Conservation (phyloP, 2,797 vertebrate species). For the Halcyon smyrnensis region DNA sequence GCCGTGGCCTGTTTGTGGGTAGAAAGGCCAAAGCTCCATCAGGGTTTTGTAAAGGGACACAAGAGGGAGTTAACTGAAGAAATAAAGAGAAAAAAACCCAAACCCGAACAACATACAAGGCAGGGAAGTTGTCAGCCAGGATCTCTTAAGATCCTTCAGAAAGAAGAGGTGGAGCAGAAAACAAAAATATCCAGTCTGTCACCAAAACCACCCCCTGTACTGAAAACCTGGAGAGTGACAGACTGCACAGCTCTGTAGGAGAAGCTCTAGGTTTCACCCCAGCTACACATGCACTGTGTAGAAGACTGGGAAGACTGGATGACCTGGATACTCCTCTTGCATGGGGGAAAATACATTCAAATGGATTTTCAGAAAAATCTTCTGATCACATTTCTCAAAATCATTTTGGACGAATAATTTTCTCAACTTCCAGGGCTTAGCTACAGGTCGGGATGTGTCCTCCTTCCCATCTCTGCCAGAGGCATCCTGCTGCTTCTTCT, state of each 20-base stretch:
- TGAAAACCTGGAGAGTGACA: neutral
- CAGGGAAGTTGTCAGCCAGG: constrained; percentile 23
- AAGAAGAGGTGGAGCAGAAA: constrained; percentile 6
- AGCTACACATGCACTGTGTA: neutral
- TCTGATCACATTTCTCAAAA: neutral
- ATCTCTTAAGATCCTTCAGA: neutral
- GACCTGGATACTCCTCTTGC: neutral
- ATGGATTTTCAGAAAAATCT: neutral
- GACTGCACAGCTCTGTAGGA: neutral
- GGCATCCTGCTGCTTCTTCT: neutral
- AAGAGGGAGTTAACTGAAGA: neutral
- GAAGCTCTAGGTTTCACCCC: neutral
- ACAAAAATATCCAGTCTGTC: constrained; percentile 28
- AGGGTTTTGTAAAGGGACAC: neutral
- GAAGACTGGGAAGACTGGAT: neutral
- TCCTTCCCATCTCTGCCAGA: neutral
- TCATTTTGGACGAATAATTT: neutral
- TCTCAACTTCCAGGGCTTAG: neutral
- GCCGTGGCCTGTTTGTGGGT: neutral
- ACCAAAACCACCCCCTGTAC: neutral
- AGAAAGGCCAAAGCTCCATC: neutral
- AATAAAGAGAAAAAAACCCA: neutral
- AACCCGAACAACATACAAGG: neutral
- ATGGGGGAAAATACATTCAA: neutral
- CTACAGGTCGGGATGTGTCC: neutral